Base-by-base conservation (phyloP, 2,113 vertebrate species). In the Progne subis region DNA sequence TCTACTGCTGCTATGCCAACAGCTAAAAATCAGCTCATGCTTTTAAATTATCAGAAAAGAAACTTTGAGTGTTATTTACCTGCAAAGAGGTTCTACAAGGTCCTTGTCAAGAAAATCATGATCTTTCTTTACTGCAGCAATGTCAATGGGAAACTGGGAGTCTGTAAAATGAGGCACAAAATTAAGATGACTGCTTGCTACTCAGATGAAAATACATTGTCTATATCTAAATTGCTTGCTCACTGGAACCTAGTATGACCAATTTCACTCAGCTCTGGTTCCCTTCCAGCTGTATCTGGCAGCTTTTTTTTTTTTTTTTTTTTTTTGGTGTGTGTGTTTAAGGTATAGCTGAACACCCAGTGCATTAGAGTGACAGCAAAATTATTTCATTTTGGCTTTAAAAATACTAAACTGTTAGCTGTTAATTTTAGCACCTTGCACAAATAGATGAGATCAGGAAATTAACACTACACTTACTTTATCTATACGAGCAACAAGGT, bases 61-160 rank as follows among this genome's bases (percentile, higher is more conserved):
- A 93, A 69, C 43, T 56, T 32, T 23, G 79, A 52, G 18, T 49
- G 26, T 85, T 83, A 25, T 65, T 99, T 99, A 99, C 99, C 99
- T 99, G 98, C 98, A 99, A 96, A 99, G 98, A 97, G 99, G 98
- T 97, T 99, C 99, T 97, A 99, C 99, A 60, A 99, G 99, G 95
- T 99, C 99, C 98, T 99, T 99, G 94, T 99, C 99, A 96, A 99
- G 98, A 97, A 99, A 99, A 96, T 99, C 99, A 98, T 99, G 99
- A 94, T 99, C 99, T 91, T 98, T 99, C 97, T 99, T 99, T 95
- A 99, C 99, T 86, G 99, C 98, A 69, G 97, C 97, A 92, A 99
- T 99, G 97, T 99, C 99, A 96, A 99, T 99, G 57, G 99, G 99
- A 94, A 99, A 99, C 86, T 99, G 99, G 17, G 98, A 99, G 97